Base-by-base conservation (phyloP, 2,113 vertebrate genomes). In the Phylloscopus whistleri region DNA sequence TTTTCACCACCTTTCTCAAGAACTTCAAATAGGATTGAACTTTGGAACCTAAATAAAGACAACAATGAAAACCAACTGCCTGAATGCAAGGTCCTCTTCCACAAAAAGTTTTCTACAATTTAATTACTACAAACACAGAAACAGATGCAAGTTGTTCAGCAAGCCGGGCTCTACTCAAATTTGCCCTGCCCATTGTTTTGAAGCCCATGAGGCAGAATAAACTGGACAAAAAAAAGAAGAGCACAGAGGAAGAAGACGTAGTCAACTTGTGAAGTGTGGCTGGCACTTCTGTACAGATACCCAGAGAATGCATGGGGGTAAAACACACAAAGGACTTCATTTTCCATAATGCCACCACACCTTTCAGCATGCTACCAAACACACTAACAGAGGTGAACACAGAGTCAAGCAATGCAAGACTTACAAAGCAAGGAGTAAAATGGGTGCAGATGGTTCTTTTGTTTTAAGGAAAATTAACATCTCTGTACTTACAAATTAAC, bases 241-340 rank as follows among this genome's bases (percentile, higher is more conserved):
- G 56, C 18, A n/a, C 0, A 4, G 44, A 63, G 21, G 28, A 12
- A 46, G 64, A 77, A 72, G 39, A 72, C 10, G 10, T 0, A 10
- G 48, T 27, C 52, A 37, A 1, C 10, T 33, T 26, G 12, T 30
- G 10, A 66, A 51, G 22, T 6, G 11, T 13, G 23, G 33, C 30
- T 6, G 77, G 39, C 4, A 10, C 18, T 48, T 63, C 33, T n/a
- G 27, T 28, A 56, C 6, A 44, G 39, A 17, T 11, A 66, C 6
- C 27, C 55, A 62, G 55, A 52, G 33, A 51, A 14, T 55, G 27
- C 19, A 58, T 0, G 0, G 19, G 9, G 6, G 7, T n/a, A 30
- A 49, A 80, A 62, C 26, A 15, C 26, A 62, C 1, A 21, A 58
- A 64, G 27, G n/a, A 60, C 1, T 1, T 21, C 0, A 14, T 49